phyloP scores from a whole-genome alignment of 2,113 vertebrate species.

The Coptodon bakossiorum region DNA sequence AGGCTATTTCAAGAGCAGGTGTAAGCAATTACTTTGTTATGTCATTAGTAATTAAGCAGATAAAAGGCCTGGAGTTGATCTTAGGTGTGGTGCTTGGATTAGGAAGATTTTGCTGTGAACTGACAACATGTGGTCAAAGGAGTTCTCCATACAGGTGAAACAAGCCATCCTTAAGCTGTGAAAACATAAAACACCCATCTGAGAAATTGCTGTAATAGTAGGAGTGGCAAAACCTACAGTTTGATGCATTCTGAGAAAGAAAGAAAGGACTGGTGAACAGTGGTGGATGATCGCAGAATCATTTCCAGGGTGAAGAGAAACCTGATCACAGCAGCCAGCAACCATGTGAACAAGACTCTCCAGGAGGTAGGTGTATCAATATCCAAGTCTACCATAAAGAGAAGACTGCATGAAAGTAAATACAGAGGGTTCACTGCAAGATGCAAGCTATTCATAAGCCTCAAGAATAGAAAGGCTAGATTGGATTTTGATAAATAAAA shows the following conservation, averaged over 20 bases:
- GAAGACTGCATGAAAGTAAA: neutral
- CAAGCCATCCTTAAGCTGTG: neutral
- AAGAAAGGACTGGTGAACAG: neutral
- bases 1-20: neutral
- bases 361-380: neutral
- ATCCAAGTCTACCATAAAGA: neutral
- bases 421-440: neutral
- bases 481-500: neutral
- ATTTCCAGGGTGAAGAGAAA: neutral
- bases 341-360: neutral
- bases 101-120: neutral
- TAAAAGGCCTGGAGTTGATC: neutral
- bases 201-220: neutral
- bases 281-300: neutral
- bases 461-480: neutral
- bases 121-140: neutral
- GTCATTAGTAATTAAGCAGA: neutral
- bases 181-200: neutral
- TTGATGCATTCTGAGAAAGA: neutral
- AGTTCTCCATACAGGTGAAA: neutral
- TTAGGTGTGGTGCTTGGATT: neutral
- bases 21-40: neutral
- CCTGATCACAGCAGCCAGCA: neutral
- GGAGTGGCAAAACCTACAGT: neutral
- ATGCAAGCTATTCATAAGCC: neutral